Base-by-base conservation (phyloP, 1,140 invertebrate genomes). In the Subanguina moxae region DNA sequence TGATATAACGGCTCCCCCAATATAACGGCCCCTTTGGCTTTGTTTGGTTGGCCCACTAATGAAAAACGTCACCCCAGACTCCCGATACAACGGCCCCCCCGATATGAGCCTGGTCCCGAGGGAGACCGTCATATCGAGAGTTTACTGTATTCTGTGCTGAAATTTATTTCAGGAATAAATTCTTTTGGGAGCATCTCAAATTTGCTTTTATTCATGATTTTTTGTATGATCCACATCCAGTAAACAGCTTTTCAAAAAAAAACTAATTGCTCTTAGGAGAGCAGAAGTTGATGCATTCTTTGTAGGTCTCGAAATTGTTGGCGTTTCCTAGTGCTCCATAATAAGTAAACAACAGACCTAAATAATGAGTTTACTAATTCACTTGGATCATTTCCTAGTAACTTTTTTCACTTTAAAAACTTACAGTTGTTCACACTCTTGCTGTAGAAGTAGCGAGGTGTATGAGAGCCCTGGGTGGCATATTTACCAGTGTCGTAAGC, bases 211-310 rank as follows among this genome's bases (percentile, higher is more conserved):
- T 15, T 46, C 45, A 46, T 46, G 15, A 15, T 15, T 46, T 46
- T 15, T 21, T 15, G 15, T 15, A 15, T 15, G 15, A 46, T 15
- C 45, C 21, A 46, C 21, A 15, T 46, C 21, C 21, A 15, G 21
- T 23, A 56, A 23, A 56, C 52, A 13, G 3, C 21, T 56, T 5
- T 13, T 13, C 28, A 13, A 23, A 56, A 15, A 15, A 3, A 23
- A 5, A 56, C 52, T 23, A 56, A 56, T 56, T 13, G 52, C 52
- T 23, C 21, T 23, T 56, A 23, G 48, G 11, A 45, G 43, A 52
- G 17, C 25, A 91, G 90, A 73, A 86, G 85, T 57, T 86, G 86
- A 77, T 92, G 90, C 83, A 81, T 13, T 80, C 71, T 59, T 74
- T 80, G 61, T 81, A 81, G 21, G 68, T 81, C 59, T 79, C 73